These are phyloP conservation scores for Enteromius afrohamiltoni DNA, from an alignment of 2,797 vertebrate species.

Conservation along the genomic window DNA sequence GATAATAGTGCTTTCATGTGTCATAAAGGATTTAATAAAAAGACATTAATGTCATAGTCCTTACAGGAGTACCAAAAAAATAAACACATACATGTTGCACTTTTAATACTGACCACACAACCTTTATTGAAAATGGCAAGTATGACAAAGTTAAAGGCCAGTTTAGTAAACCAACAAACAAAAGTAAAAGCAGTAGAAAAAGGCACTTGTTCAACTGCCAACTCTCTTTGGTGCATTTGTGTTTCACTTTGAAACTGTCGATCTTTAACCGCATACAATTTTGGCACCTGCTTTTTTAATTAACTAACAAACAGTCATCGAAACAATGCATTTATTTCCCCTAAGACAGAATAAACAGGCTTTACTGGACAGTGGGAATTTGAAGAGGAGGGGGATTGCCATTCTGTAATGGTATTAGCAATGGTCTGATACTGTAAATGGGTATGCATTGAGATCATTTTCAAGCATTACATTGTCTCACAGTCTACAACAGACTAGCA, in stretches of 20 bases:
- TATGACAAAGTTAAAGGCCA: conserved; percentile 40
- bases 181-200: conserved; percentile 44
- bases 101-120: conserved; percentile 51
- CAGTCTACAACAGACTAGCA: conserved; percentile 36
- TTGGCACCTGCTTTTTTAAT: conserved; percentile 42
- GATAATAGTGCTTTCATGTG: not conserved
- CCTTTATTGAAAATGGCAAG: conserved; percentile 64
- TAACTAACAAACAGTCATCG: conserved; percentile 21
- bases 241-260: conserved; percentile 27
- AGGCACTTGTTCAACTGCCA: conserved; percentile 42
- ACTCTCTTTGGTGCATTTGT: conserved; percentile 45
- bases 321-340: conserved; percentile 7
- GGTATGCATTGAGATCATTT: conserved; percentile 11
- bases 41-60: not conserved
- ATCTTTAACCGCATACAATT: conserved; percentile 24
- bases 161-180: conserved; percentile 47
- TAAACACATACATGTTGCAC: not conserved
- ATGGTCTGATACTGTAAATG: not conserved
- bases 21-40: not conserved
- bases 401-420: not conserved
- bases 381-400: not conserved
- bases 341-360: conserved; percentile 24
- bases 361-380: conserved; percentile 12
- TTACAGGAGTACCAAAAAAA: not conserved
- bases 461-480: conserved; percentile 36